Base-by-base conservation (phyloP, 2,888 invertebrate genomes). In the Linnaemya vulpina region DNA sequence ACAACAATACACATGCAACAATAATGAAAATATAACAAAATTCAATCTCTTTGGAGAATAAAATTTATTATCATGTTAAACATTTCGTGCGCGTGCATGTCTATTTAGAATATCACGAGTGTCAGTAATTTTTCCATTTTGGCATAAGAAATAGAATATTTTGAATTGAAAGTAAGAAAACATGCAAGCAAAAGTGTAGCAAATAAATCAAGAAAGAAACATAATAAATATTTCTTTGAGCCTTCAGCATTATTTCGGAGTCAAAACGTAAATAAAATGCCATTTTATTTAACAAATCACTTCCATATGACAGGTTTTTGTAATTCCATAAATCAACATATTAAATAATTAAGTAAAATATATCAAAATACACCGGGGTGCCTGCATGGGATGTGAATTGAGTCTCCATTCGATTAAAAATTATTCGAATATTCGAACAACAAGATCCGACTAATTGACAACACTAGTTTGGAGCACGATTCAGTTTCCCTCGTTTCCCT, bases 61-160 rank as follows among this genome's bases (percentile, higher is more conserved):
- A 77, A 62, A 77, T 49, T 62, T 60, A 68, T 77, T 60, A 70
- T 62, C 68, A 17, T 70, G 68, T 68, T 58, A 67, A 71, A 65
- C 25, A 20, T 55, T 30, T 17, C 49, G 43, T 46, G 8, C 15
- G 25, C 8, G 15, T 55, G 15, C 13, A n/a, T 46, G 62, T 74
- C 40, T 74, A 35, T 74, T 62, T 7, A 9, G n/a, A 60, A 38
- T 63, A 51, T 17, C n/a, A 10, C 22, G 13, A 25, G n/a, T 65
- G 53, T 43, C 7, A 17, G 35, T 40, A 25, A 43, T 20, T 71
- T 53, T 35, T 51, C 17, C 10, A n/a, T n/a, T 51, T n/a, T 78
- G 68, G 43, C 25, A 71, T 63, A 55, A 43, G 20, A 78, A 70
- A 22, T 67, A 58, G 46, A 76, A 76, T 67, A 58, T 67, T 43